Base-by-base conservation (phyloP, 2,888 invertebrate species). In the Lasius platythorax region DNA sequence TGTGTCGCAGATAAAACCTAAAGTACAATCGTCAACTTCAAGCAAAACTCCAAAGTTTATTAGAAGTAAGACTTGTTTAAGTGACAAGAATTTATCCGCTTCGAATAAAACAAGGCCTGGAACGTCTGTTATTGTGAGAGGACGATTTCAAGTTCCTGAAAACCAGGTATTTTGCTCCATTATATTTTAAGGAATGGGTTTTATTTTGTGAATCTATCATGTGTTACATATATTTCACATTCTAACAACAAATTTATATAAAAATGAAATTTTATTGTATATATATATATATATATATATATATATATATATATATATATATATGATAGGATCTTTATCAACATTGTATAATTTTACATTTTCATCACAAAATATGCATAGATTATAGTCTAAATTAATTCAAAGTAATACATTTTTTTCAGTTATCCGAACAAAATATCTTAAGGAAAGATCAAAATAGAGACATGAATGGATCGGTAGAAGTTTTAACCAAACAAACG, bases 1-100 rank as follows among this genome's bases (percentile, higher is more conserved):
- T 0, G 95, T 96, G 53, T 95, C 96, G 0, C 94, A 95, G 89
- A 95, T 88, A 75, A 93, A 90, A 74, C 53, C 72, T 37, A 86
- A 82, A 58, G n/a, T 43, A 43, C 87, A 87, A 18, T 72, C 88
- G 12, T 81, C 85, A 53, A 88, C 61, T 81, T 61, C 75, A 4
- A 46, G 78, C 0, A 93, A 94, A 81, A 87, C 91, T 30, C 92
- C 94, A 3, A 93, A 90, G 79, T 92, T 94, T 74, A 81, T 91
- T 63, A 91, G 95, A 46, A 95, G 95, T 81, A 94, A 95, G 86
- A 95, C 95, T 1, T 94, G 94, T 4, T 84, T 95, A 37, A 92
- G 93, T 2, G 92, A 94, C 3, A 92, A 88, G 53, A 91, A 91
- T 68, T 82, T 85, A 12, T 46, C 88, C 11, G 30, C 84, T 40